Conservation (phyloP, 1,140 invertebrate genomes). For the Micrasema minimum region DNA sequence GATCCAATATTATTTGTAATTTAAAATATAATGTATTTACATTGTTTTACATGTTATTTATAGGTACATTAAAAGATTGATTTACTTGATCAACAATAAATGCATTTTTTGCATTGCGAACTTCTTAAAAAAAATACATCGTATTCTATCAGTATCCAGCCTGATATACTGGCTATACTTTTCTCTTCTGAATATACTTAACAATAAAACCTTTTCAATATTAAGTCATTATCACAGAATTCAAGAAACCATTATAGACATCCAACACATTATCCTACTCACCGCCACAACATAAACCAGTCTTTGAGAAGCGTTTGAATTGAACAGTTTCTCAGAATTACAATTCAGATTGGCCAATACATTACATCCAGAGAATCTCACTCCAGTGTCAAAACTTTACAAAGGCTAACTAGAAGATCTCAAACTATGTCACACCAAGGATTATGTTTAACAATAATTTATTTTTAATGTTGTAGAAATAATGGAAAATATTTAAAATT, state of each 20-base stretch:
- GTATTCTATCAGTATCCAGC: slow-evolving; percentile 33
- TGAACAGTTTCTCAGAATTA: slow-evolving; percentile 3
- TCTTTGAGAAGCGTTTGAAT: slow-evolving; percentile 28
- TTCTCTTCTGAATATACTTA: slow-evolving; percentile 19
- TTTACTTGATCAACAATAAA: slow-evolving; percentile 28
- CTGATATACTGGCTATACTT: slow-evolving; percentile 24
- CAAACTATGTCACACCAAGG: background rate
- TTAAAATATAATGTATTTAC: slow-evolving; percentile 21
- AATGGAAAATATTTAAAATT: slow-evolving; percentile 9
- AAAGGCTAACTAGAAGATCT: background rate
- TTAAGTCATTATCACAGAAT: slow-evolving; percentile 53
- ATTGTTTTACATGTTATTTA: slow-evolving; percentile 20
- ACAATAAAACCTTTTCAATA: slow-evolving; percentile 39
- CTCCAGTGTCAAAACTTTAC: background rate
- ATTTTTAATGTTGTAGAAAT: slow-evolving; percentile 24
- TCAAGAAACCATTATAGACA: slow-evolving; percentile 46
- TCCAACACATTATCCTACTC: slow-evolving; percentile 3
- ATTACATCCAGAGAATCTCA: slow-evolving; percentile 10
- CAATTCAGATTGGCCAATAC: background rate
- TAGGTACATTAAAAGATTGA: slow-evolving; percentile 14
- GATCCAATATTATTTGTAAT: slow-evolving; percentile 31
- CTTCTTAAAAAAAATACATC: slow-evolving; percentile 35
- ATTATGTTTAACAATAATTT: background rate
- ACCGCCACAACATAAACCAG: slow-evolving; percentile 2
- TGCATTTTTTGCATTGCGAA: slow-evolving; percentile 38